Base-by-base conservation (phyloP, 2,888 invertebrate genomes). In the Xestobium rufovillosum region DNA sequence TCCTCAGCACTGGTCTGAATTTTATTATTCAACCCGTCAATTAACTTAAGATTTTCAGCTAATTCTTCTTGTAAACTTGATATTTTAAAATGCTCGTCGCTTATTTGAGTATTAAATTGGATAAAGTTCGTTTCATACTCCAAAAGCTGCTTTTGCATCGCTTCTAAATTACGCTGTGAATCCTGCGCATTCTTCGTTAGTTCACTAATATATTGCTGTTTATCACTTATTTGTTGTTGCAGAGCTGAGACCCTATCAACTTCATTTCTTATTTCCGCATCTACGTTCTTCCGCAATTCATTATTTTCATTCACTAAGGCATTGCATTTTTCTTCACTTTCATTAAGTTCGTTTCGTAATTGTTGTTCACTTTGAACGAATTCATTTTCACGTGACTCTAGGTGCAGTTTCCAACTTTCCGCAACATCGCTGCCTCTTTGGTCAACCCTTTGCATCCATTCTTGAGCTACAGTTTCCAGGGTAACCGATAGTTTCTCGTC, bases 371-470 rank as follows among this genome's bases (percentile, higher is more conserved):
- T 55, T 44, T 68, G 65, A 41, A 69, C 66, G 52, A 78, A 79
- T 49, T 78, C 80, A 6, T 61, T 65, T 65, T 81, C 80, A 26
- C 76, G 70, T 48, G 72, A 69, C n/a, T 72, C 68, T 38, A 81
- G 57, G 60, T 82, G 80, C 45, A 76, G 69, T 52, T 80, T 79
- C 81, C 80, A 80, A 52, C 79, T 68, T 61, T 76, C 75, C 6
- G 80, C 80, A 39, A 82, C 74, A 65, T 80, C 79, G 49, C 69
- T 69, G 34, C 80, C 80, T 47, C 77, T 69, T 57, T 80, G 77
- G 53, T 80, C 80, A 15, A 80, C 71, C 38, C 75, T 31, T 36
- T 30, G 39, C 43, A 11, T 55, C 58, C 59, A 59, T 27, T 50
- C 54, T 41, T 51, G 42, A 30, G 51, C 49, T 28, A 53, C 28